These are phyloP conservation scores for Campoletis sonorensis DNA, from an alignment of 1,140 invertebrate species.

Conservation along the genomic window DNA sequence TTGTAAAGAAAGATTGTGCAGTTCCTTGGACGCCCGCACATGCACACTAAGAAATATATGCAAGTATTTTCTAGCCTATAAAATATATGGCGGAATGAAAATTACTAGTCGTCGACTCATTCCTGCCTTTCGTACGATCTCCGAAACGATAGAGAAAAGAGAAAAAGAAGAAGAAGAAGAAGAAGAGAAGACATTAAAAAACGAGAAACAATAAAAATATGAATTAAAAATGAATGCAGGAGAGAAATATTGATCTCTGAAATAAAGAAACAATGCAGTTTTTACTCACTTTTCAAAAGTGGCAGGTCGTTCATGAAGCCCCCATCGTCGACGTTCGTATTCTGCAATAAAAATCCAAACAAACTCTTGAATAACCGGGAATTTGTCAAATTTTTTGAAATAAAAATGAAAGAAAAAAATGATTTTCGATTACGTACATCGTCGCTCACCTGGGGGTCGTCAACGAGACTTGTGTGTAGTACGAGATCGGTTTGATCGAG, in stretches of 20 bases:
- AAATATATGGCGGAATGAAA: slow-evolving; percentile 43
- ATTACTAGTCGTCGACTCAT: slow-evolving; percentile 34
- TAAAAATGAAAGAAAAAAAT: slow-evolving; percentile 52
- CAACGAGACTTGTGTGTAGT: slow-evolving; percentile 75
- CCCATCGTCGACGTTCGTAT: slow-evolving; percentile 89
- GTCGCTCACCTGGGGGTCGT: slow-evolving; percentile 77
- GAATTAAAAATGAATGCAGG: too few species aligned
- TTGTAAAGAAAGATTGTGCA: slow-evolving; percentile 17
- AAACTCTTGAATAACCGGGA: slow-evolving; percentile 1
- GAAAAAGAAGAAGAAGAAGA: too few species aligned
- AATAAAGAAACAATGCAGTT: neutral
- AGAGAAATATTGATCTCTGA: slow-evolving; percentile 1
- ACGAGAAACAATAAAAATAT: neutral
- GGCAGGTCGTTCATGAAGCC: slow-evolving; percentile 92
- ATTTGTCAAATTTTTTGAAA: neutral
- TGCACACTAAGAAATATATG: neutral
- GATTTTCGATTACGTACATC: slow-evolving; percentile 73
- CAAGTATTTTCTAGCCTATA: slow-evolving; percentile 43
- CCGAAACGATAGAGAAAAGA: neutral
- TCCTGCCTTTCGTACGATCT: neutral
- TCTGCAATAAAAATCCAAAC: slow-evolving; percentile 77
- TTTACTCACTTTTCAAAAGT: slow-evolving; percentile 90
- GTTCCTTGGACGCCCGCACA: slow-evolving; percentile 18
- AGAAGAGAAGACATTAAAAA: too few species aligned
- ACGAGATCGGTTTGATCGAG: slow-evolving; percentile 76